A percentile compares a stretch with the other conserved stretches of the same genome.
Conservation (phyloP, 2,113 vertebrate genomes). For the Elachura formosa region DNA sequence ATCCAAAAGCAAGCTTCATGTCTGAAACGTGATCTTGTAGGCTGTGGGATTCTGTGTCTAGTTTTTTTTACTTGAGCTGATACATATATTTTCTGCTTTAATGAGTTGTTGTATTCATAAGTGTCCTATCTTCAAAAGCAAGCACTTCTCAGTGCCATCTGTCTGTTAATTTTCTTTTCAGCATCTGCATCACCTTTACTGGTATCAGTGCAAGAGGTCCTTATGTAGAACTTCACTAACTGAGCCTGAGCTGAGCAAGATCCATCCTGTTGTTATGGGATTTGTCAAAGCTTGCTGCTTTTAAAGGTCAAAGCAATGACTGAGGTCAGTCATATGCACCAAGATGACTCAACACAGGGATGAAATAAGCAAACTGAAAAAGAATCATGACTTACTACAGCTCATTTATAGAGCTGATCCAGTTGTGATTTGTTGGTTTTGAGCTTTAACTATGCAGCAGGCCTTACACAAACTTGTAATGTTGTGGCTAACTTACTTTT, state of each 20-base stretch:
- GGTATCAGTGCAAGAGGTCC: not conserved
- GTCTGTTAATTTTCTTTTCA: not conserved
- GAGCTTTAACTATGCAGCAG: not conserved
- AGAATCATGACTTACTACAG: not conserved
- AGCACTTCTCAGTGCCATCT: not conserved
- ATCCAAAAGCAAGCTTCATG: not conserved
- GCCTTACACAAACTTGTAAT: not conserved
- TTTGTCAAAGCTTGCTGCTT: not conserved
- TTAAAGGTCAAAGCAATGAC: not conserved
- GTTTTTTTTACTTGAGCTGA: rapidly evolving
- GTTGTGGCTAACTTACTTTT: not conserved
- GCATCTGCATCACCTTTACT: not conserved
- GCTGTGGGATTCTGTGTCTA: not conserved
- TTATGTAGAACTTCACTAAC: not conserved
- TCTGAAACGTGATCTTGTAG: not conserved
- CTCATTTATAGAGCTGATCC: not conserved
- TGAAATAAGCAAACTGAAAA: not conserved
- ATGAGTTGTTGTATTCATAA: not conserved
- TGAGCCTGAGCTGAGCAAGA: not conserved
- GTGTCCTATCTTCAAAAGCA: not conserved
- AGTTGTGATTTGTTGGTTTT: not conserved
- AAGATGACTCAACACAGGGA: not conserved
- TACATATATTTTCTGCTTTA: not conserved
- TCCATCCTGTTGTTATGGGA: not conserved
- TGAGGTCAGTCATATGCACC: not conserved